Conservation (phyloP, 2,797 vertebrate species). For the Cottoperca gobio region DNA sequence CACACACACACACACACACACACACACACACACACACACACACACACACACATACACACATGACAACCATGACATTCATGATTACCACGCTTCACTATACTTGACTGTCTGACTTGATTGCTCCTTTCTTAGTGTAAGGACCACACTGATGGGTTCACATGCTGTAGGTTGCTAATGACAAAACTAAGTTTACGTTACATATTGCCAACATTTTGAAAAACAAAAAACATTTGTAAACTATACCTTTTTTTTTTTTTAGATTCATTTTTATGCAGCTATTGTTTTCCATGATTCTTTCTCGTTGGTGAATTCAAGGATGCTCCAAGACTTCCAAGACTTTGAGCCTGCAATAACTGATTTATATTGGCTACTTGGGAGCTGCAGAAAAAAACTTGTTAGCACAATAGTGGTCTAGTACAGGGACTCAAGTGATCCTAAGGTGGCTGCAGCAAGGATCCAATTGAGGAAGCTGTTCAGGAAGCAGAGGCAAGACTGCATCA, state of each 20-base stretch:
- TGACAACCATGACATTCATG: constrained; percentile 1
- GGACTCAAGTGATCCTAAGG: no score
- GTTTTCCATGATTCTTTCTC: not conserved
- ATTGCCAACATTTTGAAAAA: not conserved
- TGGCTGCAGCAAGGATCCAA: no score
- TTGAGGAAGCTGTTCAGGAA: no score
- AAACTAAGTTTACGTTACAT: constrained; percentile 1
- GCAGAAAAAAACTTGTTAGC: not conserved
- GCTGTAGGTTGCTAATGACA: not conserved
- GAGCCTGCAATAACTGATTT: not conserved
- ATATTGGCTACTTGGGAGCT: not conserved
- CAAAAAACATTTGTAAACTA: no score
- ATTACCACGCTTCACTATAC: not conserved
- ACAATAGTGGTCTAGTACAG: no score
- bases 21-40: constrained; percentile 11
- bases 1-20: constrained; percentile 12
- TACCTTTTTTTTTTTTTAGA: not conserved
- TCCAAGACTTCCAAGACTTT: not conserved
- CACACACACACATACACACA: constrained; percentile 10
- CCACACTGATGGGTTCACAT: not conserved
- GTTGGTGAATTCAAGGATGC: not conserved
- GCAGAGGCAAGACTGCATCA: no score
- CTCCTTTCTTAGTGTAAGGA: constrained; percentile 4
- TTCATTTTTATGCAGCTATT: not conserved
- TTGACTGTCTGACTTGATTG: not conserved